These are phyloP conservation scores for Micromesistius poutassou DNA, from an alignment of 2,797 vertebrate species.

Conservation along the genomic window DNA sequence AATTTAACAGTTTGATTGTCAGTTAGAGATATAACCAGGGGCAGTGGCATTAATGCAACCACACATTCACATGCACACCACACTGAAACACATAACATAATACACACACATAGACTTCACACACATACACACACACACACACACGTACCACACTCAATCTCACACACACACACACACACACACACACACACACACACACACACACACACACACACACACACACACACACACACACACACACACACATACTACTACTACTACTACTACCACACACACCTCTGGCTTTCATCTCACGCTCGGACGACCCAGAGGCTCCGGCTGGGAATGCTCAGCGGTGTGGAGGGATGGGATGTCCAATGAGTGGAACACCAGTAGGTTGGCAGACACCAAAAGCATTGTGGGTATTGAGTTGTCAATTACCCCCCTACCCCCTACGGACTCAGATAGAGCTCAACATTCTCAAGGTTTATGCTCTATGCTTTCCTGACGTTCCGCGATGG, in stretches of 20 bases:
- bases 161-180: background rate
- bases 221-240: background rate
- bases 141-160: too few species aligned
- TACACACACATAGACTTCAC: background rate
- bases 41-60: background rate
- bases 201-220: too few species aligned
- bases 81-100: background rate
- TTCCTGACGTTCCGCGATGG: background rate
- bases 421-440: constrained; percentile 18
- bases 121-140: background rate
- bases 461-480: background rate
- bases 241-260: background rate
- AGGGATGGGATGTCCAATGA: constrained; percentile 37
- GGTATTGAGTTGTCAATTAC: constrained; percentile 44
- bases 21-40: background rate
- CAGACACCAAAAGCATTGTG: constrained; percentile 29
- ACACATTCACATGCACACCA: background rate
- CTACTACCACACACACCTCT: constrained; percentile 11
- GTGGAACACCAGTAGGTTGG: constrained; percentile 37
- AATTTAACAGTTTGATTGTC: background rate
- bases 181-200: background rate
- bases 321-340: constrained; percentile 50
- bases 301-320: constrained; percentile 38
- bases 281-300: constrained; percentile 33
- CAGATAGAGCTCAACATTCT: background rate